phyloP scores from a whole-genome alignment of 2,797 vertebrate genomes.

The Hippopotamyrus pictus region DNA sequence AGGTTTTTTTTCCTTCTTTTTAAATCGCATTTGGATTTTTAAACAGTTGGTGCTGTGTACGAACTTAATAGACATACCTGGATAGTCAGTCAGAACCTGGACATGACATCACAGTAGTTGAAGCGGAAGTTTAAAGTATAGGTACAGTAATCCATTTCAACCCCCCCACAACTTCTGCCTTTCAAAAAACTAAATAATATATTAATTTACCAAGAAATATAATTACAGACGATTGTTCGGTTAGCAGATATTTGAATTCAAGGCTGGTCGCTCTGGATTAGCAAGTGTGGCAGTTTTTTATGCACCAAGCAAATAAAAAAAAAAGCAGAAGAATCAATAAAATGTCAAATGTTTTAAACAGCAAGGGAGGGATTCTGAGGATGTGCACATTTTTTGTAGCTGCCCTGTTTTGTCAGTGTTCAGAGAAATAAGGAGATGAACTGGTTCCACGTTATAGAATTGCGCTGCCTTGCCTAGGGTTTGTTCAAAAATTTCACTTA shows the following conservation, averaged over 20 bases:
- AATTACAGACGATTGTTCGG: not conserved
- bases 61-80: not conserved
- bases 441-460: not conserved
- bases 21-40: not conserved
- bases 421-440: not conserved
- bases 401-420: not conserved
- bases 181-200: not conserved
- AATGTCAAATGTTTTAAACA: not conserved
- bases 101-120: not conserved
- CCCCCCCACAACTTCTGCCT: not conserved
- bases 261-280: not conserved
- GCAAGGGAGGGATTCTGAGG: not conserved
- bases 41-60: not conserved
- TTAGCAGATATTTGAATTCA: not conserved
- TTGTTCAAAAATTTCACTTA: not conserved
- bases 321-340: not conserved
- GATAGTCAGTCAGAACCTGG: not conserved
- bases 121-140: not conserved
- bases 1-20: not conserved
- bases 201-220: not conserved
- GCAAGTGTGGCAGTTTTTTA: not conserved
- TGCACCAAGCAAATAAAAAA: not conserved
- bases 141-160: not conserved
- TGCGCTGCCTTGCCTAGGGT: not conserved
- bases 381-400: not conserved